A percentile compares a stretch with the other conserved stretches of the same genome.
Conservation (phyloP, 2,888 invertebrate genomes). For the Barypeithes pellucidus region DNA sequence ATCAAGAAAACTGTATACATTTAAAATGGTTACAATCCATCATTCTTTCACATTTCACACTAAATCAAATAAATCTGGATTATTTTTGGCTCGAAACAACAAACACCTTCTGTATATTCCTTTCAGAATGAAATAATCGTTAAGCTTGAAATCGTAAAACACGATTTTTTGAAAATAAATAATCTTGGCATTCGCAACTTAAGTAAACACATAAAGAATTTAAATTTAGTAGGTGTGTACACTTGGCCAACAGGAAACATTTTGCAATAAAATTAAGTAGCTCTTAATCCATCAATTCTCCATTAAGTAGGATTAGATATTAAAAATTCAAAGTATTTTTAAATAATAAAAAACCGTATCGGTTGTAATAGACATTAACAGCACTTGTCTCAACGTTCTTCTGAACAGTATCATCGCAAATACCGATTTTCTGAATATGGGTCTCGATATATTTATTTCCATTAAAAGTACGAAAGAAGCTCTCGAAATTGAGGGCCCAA, state of each 20-base stretch:
- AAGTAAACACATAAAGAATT: conserved; percentile 32
- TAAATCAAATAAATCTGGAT: background rate
- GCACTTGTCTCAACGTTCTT: no score
- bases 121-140: background rate
- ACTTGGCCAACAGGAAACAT: conserved; percentile 35
- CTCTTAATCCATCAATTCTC: conserved; percentile 24
- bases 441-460: no score
- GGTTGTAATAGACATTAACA: no score
- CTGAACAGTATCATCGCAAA: no score
- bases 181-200: conserved; percentile 23
- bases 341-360: no score
- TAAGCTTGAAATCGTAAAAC: background rate
- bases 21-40: background rate
- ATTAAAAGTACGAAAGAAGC: no score
- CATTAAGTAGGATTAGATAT: conserved; percentile 18
- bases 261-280: conserved; percentile 26
- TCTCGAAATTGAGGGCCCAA: no score
- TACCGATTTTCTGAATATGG: no score
- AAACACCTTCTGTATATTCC: conserved; percentile 3
- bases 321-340: background rate
- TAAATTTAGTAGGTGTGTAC: conserved; percentile 30
- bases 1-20: no score
- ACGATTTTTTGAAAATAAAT: conserved; percentile 7
- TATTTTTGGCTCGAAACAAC: background rate
- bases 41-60: no score